Conservation (phyloP, 2,113 vertebrate species). For the Thamnaconus septentrionalis region DNA sequence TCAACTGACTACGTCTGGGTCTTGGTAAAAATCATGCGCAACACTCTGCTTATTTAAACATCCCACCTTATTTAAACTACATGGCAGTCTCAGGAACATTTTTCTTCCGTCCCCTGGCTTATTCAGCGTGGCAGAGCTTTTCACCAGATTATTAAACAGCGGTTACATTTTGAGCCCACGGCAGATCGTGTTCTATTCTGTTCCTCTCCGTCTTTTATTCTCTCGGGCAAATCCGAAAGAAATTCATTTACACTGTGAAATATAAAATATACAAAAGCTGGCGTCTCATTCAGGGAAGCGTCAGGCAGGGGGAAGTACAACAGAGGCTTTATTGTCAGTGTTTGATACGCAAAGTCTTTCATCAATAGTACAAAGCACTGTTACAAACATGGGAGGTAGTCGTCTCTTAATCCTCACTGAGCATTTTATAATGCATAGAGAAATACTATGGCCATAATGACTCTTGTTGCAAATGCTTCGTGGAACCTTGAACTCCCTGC, state of each 20-base stretch:
- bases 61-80: no score
- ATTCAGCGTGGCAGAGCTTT: neutral
- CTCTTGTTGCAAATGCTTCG: constrained; percentile 32
- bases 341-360: constrained; percentile 39
- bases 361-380: constrained; percentile 58
- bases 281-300: constrained; percentile 7
- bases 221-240: constrained; percentile 15
- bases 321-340: constrained; percentile 59
- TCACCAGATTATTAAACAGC: constrained; percentile 5
- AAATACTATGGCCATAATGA: constrained; percentile 57
- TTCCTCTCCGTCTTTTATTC: constrained; percentile 8
- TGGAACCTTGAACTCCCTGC: constrained; percentile 40
- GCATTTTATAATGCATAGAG: constrained; percentile 69
- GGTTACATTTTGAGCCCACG: constrained; percentile 4
- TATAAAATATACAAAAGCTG: constrained; percentile 8
- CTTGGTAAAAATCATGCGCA: no score
- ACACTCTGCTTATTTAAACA: no score
- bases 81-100: no score
- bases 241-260: neutral
- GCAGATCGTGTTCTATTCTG: constrained; percentile 16
- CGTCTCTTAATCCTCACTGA: constrained; percentile 53
- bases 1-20: constrained; percentile 9
- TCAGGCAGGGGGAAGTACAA: constrained; percentile 30
- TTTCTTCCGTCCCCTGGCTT: no score
- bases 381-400: constrained; percentile 73